A percentile compares a stretch with the other conserved stretches of the same genome.
These are phyloP conservation scores for Gobio gobio DNA, from an alignment of 2,113 vertebrate species.

Conservation along the genomic window DNA sequence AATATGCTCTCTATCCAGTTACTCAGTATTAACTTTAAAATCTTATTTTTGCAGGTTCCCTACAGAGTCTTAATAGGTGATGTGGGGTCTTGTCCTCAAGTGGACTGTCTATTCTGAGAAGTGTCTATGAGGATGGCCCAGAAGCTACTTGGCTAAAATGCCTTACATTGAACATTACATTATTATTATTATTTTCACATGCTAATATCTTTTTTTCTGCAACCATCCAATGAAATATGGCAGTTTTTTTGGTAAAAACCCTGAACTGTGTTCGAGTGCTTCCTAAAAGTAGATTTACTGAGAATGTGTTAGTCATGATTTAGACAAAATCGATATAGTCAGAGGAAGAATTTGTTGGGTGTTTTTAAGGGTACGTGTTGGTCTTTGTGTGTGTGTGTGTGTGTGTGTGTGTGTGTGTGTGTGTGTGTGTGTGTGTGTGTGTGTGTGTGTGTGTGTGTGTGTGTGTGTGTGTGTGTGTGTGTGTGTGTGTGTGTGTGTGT, in stretches of 20 bases:
- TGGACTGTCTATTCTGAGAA: neutral
- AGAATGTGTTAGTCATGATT: neutral
- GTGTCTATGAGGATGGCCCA: neutral
- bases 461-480: constrained; percentile 13
- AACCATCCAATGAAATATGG: neutral
- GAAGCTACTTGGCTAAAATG: neutral
- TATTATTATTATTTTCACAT: neutral
- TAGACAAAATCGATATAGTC: neutral
- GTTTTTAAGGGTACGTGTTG: neutral
- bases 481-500: neutral
- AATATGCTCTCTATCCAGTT: neutral
- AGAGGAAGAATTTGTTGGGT: neutral
- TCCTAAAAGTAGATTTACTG: neutral
- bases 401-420: constrained; percentile 23
- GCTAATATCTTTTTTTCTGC: neutral
- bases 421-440: constrained; percentile 38
- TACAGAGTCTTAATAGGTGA: constrained; percentile 22
- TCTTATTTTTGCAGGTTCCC: constrained; percentile 2
- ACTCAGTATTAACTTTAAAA: constrained; percentile 7
- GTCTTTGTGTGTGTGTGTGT: neutral
- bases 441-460: constrained; percentile 39
- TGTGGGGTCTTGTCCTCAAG: constrained; percentile 15
- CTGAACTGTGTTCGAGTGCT: neutral
- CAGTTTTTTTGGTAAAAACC: neutral
- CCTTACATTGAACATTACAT: constrained; percentile 10